A percentile compares a stretch with the other conserved stretches of the same genome.
Evolutionary conservation across 2,888 invertebrate genomes (phyloP).

Genomic region (Tetranychus truncatus): DNA sequence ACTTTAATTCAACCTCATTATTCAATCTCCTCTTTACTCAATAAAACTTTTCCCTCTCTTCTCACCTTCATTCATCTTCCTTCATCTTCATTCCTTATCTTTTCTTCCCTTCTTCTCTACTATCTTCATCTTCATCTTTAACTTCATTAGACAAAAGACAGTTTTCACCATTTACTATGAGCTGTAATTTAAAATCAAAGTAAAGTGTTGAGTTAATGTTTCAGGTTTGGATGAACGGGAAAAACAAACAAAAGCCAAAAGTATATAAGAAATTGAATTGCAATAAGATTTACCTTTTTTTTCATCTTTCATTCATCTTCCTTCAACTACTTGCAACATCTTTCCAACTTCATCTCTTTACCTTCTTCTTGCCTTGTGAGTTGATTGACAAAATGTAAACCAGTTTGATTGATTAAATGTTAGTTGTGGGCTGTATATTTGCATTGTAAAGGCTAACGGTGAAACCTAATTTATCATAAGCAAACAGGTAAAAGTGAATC

Average conservation of each 20-base stretch:
- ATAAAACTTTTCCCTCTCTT: neutral
- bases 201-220: constrained; percentile 5
- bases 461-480: neutral
- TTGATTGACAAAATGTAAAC: neutral
- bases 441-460: neutral
- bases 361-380: neutral
- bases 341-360: neutral
- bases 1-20: neutral
- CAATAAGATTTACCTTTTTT: neutral
- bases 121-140: neutral
- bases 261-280: neutral
- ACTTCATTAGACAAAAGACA: neutral
- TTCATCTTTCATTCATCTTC: too few relatives aligned
- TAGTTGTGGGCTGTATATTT: neutral
- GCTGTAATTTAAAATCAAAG: neutral
- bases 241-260: neutral
- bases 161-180: neutral
- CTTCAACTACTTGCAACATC: too few relatives aligned
- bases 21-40: neutral
- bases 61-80: neutral
- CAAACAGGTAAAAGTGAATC: neutral
- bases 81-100: neutral
- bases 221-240: neutral
- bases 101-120: neutral
- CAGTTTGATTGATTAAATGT: neutral